Conservation (phyloP, 2,888 invertebrate genomes). For the Epicampocera succincta region DNA sequence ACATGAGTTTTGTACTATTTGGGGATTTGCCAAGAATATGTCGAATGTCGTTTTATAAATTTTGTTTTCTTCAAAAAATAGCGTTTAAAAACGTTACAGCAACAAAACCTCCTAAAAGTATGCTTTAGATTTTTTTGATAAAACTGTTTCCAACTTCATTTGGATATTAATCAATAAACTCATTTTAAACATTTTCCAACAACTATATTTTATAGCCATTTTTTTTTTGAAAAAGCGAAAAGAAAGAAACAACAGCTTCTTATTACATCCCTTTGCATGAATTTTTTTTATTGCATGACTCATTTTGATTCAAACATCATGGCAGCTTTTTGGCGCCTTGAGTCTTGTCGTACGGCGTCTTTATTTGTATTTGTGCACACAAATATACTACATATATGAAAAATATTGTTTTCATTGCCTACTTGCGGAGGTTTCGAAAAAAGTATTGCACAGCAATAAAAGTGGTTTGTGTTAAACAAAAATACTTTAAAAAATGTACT, state of each 20-base stretch:
- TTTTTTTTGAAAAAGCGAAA: too few relatives aligned
- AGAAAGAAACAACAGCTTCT: conserved; percentile 13
- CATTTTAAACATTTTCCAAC: too few relatives aligned
- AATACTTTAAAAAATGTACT: background rate
- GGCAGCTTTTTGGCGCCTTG: conserved; percentile 53
- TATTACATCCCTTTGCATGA: conserved; percentile 17
- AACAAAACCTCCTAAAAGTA: too few relatives aligned
- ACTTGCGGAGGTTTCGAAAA: conserved; percentile 45
- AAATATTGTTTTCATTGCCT: conserved; percentile 56
- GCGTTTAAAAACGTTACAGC: background rate
- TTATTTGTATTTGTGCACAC: conserved; percentile 3
- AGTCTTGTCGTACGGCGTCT: conserved; percentile 40
- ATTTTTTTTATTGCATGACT: conserved; percentile 40
- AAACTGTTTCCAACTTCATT: too few relatives aligned
- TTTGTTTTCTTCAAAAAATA: too few relatives aligned
- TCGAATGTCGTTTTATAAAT: too few relatives aligned
- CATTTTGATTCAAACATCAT: conserved; percentile 49
- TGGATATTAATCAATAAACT: too few relatives aligned
- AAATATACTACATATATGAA: conserved; percentile 4
- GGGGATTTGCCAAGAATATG: too few relatives aligned
- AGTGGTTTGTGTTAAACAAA: background rate
- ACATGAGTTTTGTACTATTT: too few relatives aligned
- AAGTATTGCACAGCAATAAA: background rate
- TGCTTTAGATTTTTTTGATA: too few relatives aligned
- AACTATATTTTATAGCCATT: too few relatives aligned